phyloP scores from a whole-genome alignment of 2,888 invertebrate species.

The Acrobasis suavella region DNA sequence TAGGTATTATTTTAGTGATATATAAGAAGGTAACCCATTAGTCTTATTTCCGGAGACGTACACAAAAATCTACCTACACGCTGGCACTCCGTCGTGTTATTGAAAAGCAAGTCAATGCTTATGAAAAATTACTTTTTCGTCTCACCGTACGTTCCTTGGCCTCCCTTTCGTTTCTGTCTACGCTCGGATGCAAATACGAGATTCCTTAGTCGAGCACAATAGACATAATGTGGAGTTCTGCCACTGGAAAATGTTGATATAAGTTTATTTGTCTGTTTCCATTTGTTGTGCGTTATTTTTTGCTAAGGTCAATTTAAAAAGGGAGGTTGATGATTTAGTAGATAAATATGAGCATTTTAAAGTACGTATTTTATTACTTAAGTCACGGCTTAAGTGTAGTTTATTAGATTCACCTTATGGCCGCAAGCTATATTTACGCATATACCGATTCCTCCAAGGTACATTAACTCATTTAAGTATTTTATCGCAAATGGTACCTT shows the following conservation, averaged over 20 bases:
- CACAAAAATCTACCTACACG: constrained; percentile 37
- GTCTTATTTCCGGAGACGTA: background rate
- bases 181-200: constrained; percentile 71
- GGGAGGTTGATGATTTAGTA: too few species aligned
- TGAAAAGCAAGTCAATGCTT: constrained; percentile 62
- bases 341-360: too few species aligned
- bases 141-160: constrained; percentile 51
- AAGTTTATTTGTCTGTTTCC: constrained; percentile 68
- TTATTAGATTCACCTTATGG: too few species aligned
- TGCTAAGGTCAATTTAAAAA: background rate
- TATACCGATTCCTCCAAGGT: too few species aligned
- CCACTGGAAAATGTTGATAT: constrained; percentile 67
- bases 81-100: constrained; percentile 58
- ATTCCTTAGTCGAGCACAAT: constrained; percentile 69
- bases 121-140: constrained; percentile 70
- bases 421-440: too few species aligned
- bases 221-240: constrained; percentile 62
- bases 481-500: too few species aligned
- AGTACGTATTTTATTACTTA: too few species aligned
- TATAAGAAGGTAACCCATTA: background rate
- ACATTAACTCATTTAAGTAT: too few species aligned
- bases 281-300: constrained; percentile 31
- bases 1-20: too few species aligned
- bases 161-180: constrained; percentile 51
- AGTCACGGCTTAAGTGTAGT: too few species aligned